Conservation (phyloP, 1,140 invertebrate genomes). For the Bombus pascuorum region DNA sequence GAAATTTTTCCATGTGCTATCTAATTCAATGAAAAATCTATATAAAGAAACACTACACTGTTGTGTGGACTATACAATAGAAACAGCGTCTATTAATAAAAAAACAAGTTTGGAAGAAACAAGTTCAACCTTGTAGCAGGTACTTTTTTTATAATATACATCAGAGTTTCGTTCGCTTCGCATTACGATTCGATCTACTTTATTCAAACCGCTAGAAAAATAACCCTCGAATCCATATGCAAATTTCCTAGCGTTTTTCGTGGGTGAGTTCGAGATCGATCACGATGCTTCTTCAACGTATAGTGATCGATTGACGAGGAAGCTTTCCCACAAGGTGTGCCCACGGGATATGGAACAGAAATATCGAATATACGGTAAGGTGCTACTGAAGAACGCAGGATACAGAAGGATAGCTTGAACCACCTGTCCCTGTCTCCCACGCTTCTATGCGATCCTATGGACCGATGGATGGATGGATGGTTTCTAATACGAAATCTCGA, state of each 20-base stretch:
- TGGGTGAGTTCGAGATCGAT: not conserved
- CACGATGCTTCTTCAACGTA: not conserved
- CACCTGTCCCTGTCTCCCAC: slow-evolving; percentile 80
- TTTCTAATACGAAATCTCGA: slow-evolving; percentile 52
- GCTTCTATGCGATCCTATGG: slow-evolving; percentile 61
- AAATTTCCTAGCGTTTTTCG: not conserved
- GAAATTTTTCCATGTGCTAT: no score
- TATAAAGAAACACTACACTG: no score
- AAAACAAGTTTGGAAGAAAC: not conserved
- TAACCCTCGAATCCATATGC: not conserved
- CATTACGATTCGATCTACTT: not conserved
- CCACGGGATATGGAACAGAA: slow-evolving; percentile 67
- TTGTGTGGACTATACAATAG: no score
- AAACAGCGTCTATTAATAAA: no score
- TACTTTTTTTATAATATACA: not conserved
- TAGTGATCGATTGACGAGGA: not conserved
- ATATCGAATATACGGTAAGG: slow-evolving; percentile 72
- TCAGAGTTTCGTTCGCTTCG: not conserved
- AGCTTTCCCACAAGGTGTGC: slow-evolving; percentile 75
- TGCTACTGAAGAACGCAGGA: slow-evolving; percentile 68
- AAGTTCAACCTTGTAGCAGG: not conserved
- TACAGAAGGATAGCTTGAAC: slow-evolving; percentile 57
- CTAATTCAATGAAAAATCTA: no score
- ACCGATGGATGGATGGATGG: slow-evolving; percentile 58
- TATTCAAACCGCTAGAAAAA: not conserved